These are phyloP conservation scores for Hyperoplus lanceolatus DNA, from an alignment of 2,797 vertebrate genomes.

Conservation along the genomic window DNA sequence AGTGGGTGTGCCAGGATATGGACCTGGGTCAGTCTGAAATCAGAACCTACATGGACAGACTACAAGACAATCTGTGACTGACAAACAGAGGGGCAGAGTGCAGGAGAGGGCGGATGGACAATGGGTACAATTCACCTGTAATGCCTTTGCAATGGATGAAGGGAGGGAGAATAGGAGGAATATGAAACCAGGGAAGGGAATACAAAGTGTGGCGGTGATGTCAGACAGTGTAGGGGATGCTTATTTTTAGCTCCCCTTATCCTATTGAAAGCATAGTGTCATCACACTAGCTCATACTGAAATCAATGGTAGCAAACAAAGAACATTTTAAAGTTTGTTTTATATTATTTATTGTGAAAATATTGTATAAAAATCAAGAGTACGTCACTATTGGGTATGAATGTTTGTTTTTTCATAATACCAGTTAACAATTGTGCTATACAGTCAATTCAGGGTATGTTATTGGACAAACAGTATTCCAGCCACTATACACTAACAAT, in stretches of 20 bases:
- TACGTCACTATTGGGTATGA: slow-evolving; percentile 45
- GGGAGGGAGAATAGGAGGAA: slow-evolving; percentile 73
- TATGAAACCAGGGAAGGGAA: slow-evolving; percentile 32
- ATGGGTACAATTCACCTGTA: slow-evolving; percentile 87
- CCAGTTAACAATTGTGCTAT: slow-evolving; percentile 62
- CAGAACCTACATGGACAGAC: slow-evolving; percentile 97
- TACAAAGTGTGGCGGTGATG: slow-evolving; percentile 14
- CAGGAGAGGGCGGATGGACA: slow-evolving; percentile 59
- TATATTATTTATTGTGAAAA: slow-evolving; percentile 69
- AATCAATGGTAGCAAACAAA: slow-evolving; percentile 75
- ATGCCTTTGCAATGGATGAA: slow-evolving; percentile 87
- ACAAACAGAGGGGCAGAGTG: slow-evolving; percentile 45
- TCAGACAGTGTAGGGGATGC: slow-evolving; percentile 28
- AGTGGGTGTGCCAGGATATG: slow-evolving; percentile 98
- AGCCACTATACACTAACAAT: slow-evolving; percentile 56
- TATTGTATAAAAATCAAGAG: slow-evolving; percentile 62
- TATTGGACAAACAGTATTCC: slow-evolving; percentile 50
- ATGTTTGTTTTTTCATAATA: slow-evolving; percentile 67
- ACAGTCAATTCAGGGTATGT: slow-evolving; percentile 71
- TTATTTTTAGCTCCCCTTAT: slow-evolving; percentile 39
- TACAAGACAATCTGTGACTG: slow-evolving; percentile 97
- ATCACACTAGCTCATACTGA: slow-evolving; percentile 58
- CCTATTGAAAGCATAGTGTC: slow-evolving; percentile 39
- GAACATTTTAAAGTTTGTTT: slow-evolving; percentile 50
- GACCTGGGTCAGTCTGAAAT: slow-evolving; percentile 94